Conservation (phyloP, 2,888 invertebrate genomes). For the Carcina quercana region DNA sequence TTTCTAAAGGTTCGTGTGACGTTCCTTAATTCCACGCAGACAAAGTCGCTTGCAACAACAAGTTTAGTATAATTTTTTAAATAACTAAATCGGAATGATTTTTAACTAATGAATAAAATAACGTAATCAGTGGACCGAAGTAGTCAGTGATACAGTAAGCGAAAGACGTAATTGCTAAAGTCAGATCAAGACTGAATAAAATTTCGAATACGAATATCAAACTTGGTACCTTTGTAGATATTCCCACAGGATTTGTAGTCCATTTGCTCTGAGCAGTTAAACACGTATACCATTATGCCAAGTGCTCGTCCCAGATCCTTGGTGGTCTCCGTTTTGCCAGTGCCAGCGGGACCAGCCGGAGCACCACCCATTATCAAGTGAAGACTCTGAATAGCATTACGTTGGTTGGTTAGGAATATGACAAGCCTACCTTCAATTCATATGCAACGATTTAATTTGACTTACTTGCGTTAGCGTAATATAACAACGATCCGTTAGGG, state of each 20-base stretch:
- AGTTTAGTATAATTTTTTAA: no score
- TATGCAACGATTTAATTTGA: no score
- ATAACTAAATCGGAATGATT: not conserved
- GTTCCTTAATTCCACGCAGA: no score
- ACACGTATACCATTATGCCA: conserved; percentile 98
- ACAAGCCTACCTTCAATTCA: no score
- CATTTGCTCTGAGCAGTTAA: conserved; percentile 98
- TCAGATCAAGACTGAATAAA: no score
- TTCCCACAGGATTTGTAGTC: conserved; percentile 96
- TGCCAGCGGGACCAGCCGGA: conserved; percentile 96
- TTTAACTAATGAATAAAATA: not conserved
- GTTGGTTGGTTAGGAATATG: no score
- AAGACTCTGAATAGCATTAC: conserved; percentile 76
- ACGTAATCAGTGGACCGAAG: no score
- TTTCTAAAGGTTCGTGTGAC: no score
- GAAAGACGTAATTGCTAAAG: no score
- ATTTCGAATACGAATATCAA: no score
- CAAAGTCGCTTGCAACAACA: no score
- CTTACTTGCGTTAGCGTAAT: conserved; percentile 91
- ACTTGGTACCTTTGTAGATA: conserved; percentile 93
- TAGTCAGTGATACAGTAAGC: no score
- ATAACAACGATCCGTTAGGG: conserved; percentile 95
- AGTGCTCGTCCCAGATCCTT: conserved; percentile 95
- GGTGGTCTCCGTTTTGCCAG: conserved; percentile 97
- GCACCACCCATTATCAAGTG: conserved; percentile 98